phyloP scores from a whole-genome alignment of 2,888 invertebrate genomes.

The Yponomeuta sedellus region DNA sequence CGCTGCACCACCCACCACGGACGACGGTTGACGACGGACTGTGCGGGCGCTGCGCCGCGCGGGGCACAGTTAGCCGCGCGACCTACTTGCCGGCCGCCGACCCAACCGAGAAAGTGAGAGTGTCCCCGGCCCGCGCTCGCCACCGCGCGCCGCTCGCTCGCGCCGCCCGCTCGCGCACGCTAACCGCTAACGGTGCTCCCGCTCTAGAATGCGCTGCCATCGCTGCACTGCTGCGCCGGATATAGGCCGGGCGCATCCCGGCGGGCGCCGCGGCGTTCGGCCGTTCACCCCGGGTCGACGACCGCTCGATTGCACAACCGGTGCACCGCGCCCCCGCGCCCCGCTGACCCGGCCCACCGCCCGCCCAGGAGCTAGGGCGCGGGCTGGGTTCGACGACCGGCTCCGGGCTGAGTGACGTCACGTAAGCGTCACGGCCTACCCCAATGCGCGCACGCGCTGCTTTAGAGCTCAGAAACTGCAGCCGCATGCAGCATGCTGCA shows the following conservation, averaged over 20 bases:
- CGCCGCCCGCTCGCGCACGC: constrained; percentile 39
- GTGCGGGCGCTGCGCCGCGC: constrained; percentile 72
- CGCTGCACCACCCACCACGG: constrained; percentile 76
- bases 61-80: constrained; percentile 82
- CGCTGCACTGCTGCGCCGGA: constrained; percentile 75
- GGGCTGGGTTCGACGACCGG: constrained; percentile 57
- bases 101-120: constrained; percentile 79
- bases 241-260: constrained; percentile 77
- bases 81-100: constrained; percentile 88
- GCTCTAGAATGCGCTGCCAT: constrained; percentile 74
- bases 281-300: constrained; percentile 72
- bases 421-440: constrained; percentile 76
- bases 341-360: constrained; percentile 36
- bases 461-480: constrained; percentile 38
- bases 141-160: constrained; percentile 27
- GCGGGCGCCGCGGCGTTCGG: constrained; percentile 68
- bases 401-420: constrained; percentile 64
- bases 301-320: constrained; percentile 72
- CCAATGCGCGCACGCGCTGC: constrained; percentile 75
- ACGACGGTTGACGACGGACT: constrained; percentile 77
- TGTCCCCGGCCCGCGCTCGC: constrained; percentile 57
- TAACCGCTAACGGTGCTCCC: constrained; percentile 64
- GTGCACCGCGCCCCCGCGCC: constrained; percentile 36
- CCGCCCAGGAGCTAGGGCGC: constrained; percentile 59
- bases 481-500: constrained; percentile 44